phyloP scores from a whole-genome alignment of 2,113 vertebrate species.

The Deroptyus accipitrinus region DNA sequence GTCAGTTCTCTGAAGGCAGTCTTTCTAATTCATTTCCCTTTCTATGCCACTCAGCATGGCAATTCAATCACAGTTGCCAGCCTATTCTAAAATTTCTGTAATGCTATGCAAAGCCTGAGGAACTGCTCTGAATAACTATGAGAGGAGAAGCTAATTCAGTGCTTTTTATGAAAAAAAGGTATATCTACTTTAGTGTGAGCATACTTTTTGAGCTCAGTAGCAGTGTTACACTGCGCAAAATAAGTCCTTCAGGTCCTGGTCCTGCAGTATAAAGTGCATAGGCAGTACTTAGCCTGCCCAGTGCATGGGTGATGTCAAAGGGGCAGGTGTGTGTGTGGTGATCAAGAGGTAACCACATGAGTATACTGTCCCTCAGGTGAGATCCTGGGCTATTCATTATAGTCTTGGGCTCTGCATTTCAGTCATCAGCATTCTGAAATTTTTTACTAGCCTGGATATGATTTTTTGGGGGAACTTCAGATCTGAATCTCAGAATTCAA shows the following conservation, averaged over 20 bases:
- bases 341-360: neutral
- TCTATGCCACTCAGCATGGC: neutral
- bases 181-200: neutral
- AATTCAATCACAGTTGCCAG: neutral
- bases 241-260: neutral
- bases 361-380: neutral
- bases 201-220: neutral
- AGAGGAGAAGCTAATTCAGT: neutral
- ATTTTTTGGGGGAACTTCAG: neutral
- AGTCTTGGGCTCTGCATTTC: neutral
- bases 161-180: neutral
- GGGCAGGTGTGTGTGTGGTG: neutral
- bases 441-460: neutral
- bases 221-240: neutral
- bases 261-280: neutral
- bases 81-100: neutral
- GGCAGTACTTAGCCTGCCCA: neutral
- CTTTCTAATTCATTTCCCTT: neutral
- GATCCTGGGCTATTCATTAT: neutral
- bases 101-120: neutral
- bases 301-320: neutral
- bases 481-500: neutral
- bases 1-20: neutral
- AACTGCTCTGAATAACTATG: neutral
- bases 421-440: neutral